A percentile compares a stretch with the other conserved stretches of the same genome.
Evolutionary conservation across 2,113 vertebrate species (phyloP).

Genomic region (Cyrtonyx montezumae): DNA sequence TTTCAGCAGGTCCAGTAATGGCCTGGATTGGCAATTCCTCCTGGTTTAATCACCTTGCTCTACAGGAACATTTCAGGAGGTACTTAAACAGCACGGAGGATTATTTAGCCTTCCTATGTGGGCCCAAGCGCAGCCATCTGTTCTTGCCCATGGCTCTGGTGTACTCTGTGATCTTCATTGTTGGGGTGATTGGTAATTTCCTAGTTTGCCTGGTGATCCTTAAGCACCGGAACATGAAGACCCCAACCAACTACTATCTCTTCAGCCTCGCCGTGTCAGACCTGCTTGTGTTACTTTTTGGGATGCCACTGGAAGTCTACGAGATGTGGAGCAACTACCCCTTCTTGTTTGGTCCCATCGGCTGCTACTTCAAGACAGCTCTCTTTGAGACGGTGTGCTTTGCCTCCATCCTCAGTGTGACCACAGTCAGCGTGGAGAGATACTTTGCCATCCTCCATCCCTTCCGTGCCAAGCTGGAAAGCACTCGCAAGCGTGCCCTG

Average conservation of each 20-base stretch:
- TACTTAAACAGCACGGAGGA: conserved; percentile 80
- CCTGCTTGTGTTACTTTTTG: conserved; percentile 89
- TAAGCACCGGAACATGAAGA: conserved; percentile 89
- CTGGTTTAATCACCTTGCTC: conserved; percentile 41
- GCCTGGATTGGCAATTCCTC: conserved; percentile 64
- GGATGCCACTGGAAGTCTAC: conserved; percentile 94
- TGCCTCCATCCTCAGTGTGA: conserved; percentile 91
- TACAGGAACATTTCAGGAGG: conserved; percentile 11
- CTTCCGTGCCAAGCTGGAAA: conserved; percentile 86
- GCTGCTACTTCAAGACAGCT: conserved; percentile 94
- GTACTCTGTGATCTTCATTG: conserved; percentile 84
- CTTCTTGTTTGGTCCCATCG: conserved; percentile 85
- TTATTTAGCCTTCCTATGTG: conserved; percentile 77
- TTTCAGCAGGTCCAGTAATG: conserved; percentile 19
- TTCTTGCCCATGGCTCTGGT: conserved; percentile 76
- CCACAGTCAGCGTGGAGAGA: conserved; percentile 89
- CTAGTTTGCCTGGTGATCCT: conserved; percentile 93
- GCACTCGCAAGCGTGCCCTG: conserved; percentile 87
- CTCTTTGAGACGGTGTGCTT: conserved; percentile 94
- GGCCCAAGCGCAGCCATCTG: conserved; percentile 75
- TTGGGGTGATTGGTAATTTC: conserved; percentile 88
- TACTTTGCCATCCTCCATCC: conserved; percentile 93
- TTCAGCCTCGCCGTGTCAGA: conserved; percentile 94
- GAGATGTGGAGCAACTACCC: conserved; percentile 98
- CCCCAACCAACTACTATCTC: conserved; percentile 94